Percentiles rank a stretch among this genome's conserved stretches.
phyloP scores from a whole-genome alignment of 1,140 invertebrate species.

The Atta cephalotes region DNA sequence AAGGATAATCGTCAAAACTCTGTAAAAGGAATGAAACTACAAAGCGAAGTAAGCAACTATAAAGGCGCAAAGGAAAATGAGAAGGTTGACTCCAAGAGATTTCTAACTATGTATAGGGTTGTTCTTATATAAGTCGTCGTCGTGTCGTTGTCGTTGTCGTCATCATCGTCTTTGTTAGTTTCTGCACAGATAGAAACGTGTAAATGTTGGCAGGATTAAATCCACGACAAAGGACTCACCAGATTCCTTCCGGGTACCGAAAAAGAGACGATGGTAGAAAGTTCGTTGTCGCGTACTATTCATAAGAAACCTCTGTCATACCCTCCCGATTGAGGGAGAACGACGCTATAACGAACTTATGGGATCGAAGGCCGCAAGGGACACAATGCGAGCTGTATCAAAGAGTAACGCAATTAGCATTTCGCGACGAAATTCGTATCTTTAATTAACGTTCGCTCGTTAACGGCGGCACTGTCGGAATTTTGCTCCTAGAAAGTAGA shows the following conservation, averaged over 20 bases:
- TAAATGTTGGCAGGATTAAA: slow-evolving; percentile 54
- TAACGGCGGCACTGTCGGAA: slow-evolving; percentile 9
- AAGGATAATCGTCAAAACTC: slow-evolving; percentile 50
- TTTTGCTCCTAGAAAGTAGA: slow-evolving; percentile 25
- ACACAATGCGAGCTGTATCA: slow-evolving; percentile 53
- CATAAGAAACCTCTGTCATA: background rate
- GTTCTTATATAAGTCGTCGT: slow-evolving; percentile 1
- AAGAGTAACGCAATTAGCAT: slow-evolving; percentile 52
- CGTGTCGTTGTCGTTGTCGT: slow-evolving; percentile 5
- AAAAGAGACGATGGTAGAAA: slow-evolving; percentile 12
- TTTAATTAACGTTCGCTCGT: slow-evolving; percentile 53
- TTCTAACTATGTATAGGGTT: slow-evolving; percentile 8
- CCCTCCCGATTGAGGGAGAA: background rate
- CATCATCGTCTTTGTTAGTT: background rate
- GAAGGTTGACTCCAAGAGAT: slow-evolving; percentile 47
- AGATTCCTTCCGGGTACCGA: slow-evolving; percentile 30
- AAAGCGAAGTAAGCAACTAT: slow-evolving; percentile 5
- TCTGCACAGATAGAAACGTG: slow-evolving; percentile 22
- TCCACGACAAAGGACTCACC: slow-evolving; percentile 49
- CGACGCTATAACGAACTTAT: slow-evolving; percentile 43
- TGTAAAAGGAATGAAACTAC: slow-evolving; percentile 38
- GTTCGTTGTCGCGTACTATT: slow-evolving; percentile 7
- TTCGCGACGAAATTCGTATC: slow-evolving; percentile 28
- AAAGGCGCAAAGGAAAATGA: slow-evolving; percentile 23
- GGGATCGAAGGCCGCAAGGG: slow-evolving; percentile 26